Base-by-base conservation (phyloP, 1,140 invertebrate species). In the Holcopasites calliopsidis region DNA sequence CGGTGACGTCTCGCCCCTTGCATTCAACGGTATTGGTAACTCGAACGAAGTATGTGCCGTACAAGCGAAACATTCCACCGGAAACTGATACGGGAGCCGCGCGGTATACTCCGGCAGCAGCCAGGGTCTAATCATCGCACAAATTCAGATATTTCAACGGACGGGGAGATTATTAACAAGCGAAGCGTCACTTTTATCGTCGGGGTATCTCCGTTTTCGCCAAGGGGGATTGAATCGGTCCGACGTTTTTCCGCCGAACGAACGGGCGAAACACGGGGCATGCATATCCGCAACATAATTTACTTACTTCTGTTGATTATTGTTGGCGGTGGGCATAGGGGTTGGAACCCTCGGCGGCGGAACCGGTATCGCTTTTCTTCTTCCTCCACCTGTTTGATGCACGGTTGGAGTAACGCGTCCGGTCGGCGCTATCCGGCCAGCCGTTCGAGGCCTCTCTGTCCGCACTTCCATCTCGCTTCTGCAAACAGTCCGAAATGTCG, bases 271-370 rank as follows among this genome's bases (percentile, higher is more conserved):
- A 18, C 13, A 11, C n/a, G n/a, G 21, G 1, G 26, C 13, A 7
- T 16, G 6, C 1, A 21, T 55, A 75, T 68, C 61, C 28, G 13
- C 0, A 40, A 40, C 13, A 50, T 44, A 70, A 54, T 62, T 66
- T 33, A 84, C 78, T 86, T 60, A 91, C 90, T 85, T 87, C 80
- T 88, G 88, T 76, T 89, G 86, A 83, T 90, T 90, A 77, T 88
- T 89, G 72, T 90, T 91, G 28, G 80, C 85, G 23, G 84, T 82
- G 8, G 90, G 90, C 90, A 91, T 91, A 7, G 90, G 90, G 66
- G 90, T 91, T 50, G 90, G 90, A 7, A 91, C 90, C 47, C 90
- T 88, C 49, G 90, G 90, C 35, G 90, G 90, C 75, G 89, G 89
- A 8, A 91, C 90, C 6, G 90, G 90, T 79, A 91, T 91, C 40